phyloP scores from a whole-genome alignment of 2,113 vertebrate genomes.

The Heliornis fulica region DNA sequence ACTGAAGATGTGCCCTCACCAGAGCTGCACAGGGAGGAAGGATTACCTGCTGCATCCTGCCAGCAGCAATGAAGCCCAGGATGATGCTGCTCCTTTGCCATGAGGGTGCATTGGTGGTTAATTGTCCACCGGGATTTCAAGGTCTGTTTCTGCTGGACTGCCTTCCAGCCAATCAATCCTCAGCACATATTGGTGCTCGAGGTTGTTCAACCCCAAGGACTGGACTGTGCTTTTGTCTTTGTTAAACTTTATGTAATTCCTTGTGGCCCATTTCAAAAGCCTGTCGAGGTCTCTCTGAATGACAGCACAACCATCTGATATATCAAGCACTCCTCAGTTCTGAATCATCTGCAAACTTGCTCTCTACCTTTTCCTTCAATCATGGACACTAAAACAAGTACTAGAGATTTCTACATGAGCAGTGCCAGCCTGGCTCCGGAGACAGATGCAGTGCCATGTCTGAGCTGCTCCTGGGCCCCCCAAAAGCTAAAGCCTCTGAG shows the following conservation, averaged over 20 bases:
- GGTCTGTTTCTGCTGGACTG: background rate
- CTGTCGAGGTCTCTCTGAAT: background rate
- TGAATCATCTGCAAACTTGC: background rate
- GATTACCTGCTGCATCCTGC: background rate
- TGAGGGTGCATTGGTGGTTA: background rate
- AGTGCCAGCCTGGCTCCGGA: background rate
- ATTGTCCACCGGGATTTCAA: background rate
- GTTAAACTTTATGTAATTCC: background rate
- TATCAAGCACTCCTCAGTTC: background rate
- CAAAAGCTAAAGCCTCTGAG: accelerated
- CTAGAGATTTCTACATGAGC: background rate
- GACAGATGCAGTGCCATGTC: accelerated
- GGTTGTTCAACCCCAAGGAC: background rate
- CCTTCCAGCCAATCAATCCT: background rate
- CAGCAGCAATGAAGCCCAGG: background rate
- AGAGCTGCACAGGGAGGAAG: background rate
- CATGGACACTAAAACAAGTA: background rate
- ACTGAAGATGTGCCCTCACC: background rate
- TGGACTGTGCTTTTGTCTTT: background rate
- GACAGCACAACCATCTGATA: background rate
- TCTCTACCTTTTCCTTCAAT: background rate
- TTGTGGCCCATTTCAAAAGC: background rate
- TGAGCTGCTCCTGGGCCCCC: background rate
- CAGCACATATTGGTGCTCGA: background rate
- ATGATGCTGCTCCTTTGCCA: background rate